Evolutionary conservation across 35 echinoderm and acorn worm genomes (phyloP).

Genomic region (Antedon bifida): DNA sequence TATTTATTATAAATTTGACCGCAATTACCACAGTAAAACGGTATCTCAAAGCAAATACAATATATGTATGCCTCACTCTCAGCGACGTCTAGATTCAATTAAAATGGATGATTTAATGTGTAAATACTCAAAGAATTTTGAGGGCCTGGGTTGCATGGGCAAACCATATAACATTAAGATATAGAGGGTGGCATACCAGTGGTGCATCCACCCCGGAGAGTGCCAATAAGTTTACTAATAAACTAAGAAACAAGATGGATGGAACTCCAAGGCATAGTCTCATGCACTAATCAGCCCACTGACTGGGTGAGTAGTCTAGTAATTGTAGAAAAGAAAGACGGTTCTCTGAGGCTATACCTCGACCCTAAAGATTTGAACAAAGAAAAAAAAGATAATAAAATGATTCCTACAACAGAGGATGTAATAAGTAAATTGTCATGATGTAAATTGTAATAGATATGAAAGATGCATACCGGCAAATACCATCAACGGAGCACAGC

Average conservation of each 20-base stretch:
- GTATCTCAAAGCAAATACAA: too few species aligned
- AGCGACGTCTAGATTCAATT: too few species aligned
- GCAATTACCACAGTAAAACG: too few species aligned
- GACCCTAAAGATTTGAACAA: constrained; percentile 8
- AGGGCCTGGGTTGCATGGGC: background rate
- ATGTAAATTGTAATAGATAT: background rate
- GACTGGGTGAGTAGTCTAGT: constrained; percentile 12
- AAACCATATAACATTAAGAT: background rate
- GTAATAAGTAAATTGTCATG: background rate
- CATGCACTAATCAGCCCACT: background rate
- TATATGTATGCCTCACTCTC: too few species aligned
- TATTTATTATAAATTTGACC: too few species aligned
- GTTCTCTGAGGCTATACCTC: background rate
- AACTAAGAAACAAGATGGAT: background rate
- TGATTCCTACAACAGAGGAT: constrained; percentile 8
- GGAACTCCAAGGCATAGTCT: background rate
- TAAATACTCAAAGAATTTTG: background rate
- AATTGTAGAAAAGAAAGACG: background rate
- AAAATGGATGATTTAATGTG: background rate
- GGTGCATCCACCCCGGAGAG: background rate
- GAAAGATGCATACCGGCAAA: background rate
- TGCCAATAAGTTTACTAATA: background rate
- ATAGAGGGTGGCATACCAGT: background rate
- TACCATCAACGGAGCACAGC: background rate
- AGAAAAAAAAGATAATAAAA: background rate